Evolutionary conservation across 2,113 vertebrate genomes (phyloP).

Genomic region (Anser brachyrhynchus): DNA sequence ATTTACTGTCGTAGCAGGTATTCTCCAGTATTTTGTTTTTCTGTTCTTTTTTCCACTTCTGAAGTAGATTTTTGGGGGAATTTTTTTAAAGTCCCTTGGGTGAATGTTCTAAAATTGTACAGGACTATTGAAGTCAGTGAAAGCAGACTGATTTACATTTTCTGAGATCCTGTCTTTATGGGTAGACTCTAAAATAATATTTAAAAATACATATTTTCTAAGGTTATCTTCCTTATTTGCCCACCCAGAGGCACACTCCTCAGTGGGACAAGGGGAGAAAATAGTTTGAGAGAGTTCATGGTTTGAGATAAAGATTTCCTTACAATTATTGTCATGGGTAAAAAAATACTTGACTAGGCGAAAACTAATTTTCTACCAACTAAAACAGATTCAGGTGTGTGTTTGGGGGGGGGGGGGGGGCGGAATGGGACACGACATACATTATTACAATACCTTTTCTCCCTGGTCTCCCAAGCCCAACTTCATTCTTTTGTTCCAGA

Average conservation of each 20-base stretch:
- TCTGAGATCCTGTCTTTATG: not conserved
- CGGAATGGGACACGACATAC: too few species aligned
- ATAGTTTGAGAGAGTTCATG: not conserved
- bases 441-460: not conserved
- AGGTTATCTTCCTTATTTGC: not conserved
- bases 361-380: not conserved
- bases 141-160: not conserved
- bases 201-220: not conserved
- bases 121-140: not conserved
- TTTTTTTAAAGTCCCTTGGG: not conserved
- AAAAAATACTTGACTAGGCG: not conserved
- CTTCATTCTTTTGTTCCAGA: not conserved
- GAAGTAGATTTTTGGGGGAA: not conserved
- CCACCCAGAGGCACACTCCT: not conserved
- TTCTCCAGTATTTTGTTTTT: not conserved
- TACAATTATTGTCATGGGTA: not conserved
- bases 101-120: not conserved
- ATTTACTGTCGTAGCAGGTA: not conserved
- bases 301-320: not conserved
- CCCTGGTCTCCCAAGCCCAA: rapidly evolving
- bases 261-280: not conserved
- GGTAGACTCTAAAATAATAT: not conserved
- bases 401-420: too few species aligned
- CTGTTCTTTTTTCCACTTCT: not conserved
- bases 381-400: not conserved